A percentile compares a stretch with the other conserved stretches of the same genome.
Evolutionary conservation across 23 tunicate species (phyloP).

Genomic region (Trididemnum nubilum): DNA sequence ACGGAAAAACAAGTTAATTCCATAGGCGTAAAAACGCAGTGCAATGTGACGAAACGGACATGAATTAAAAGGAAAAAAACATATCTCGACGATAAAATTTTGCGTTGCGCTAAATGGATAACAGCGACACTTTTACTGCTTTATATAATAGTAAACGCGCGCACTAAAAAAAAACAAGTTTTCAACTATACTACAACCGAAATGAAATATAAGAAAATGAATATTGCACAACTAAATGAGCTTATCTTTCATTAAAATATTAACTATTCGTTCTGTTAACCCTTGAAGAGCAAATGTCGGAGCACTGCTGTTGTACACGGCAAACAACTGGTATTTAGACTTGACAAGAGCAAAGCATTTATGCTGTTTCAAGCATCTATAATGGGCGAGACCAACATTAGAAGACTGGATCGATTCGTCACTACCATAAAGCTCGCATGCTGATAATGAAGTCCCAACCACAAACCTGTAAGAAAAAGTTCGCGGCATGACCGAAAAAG

Average conservation of each 20-base stretch:
- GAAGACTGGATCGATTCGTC: slow-evolving; percentile 20
- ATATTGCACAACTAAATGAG: slow-evolving; percentile 32
- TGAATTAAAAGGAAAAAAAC: too few species aligned
- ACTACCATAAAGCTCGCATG: slow-evolving; percentile 37
- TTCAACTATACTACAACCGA: too few species aligned
- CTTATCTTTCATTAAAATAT: slow-evolving; percentile 38
- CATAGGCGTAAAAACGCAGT: too few species aligned
- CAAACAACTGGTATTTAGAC: slow-evolving; percentile 61
- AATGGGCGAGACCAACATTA: slow-evolving; percentile 54
- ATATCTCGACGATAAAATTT: too few species aligned
- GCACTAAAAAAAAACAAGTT: too few species aligned
- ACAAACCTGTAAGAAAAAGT: slow-evolving; percentile 27
- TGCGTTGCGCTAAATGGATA: too few species aligned
- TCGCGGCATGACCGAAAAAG: not conserved
- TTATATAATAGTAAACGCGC: too few species aligned
- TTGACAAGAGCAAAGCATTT: slow-evolving; percentile 65
- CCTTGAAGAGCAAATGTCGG: slow-evolving; percentile 71
- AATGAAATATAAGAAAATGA: too few species aligned
- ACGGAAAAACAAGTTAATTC: too few species aligned
- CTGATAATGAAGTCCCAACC: slow-evolving; percentile 73
- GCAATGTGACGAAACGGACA: too few species aligned
- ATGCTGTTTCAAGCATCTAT: slow-evolving; percentile 59
- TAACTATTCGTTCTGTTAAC: slow-evolving; percentile 48
- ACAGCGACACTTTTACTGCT: too few species aligned
- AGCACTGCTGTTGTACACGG: slow-evolving; percentile 33